phyloP scores from a whole-genome alignment of 1,140 invertebrate species.

The Ganaspis sp. region DNA sequence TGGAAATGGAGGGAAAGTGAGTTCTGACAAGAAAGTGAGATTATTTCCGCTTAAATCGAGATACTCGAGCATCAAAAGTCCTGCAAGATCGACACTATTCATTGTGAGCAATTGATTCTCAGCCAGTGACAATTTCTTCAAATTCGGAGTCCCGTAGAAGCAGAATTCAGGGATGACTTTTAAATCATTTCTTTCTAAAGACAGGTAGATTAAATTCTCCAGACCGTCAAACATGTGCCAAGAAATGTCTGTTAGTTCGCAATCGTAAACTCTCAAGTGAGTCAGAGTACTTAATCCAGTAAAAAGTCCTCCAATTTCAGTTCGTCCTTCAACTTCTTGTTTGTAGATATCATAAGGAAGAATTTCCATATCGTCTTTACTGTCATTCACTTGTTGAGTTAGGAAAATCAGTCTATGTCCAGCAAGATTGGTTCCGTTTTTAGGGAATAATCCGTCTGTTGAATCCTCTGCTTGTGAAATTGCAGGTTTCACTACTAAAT shows the following conservation, averaged over 20 bases:
- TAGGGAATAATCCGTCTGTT: slow-evolving; percentile 41
- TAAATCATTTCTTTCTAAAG: slow-evolving; percentile 80
- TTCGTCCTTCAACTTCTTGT: slow-evolving; percentile 75
- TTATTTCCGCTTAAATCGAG: slow-evolving; percentile 82
- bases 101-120: slow-evolving; percentile 80
- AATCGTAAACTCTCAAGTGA: slow-evolving; percentile 79
- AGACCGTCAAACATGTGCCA: slow-evolving; percentile 85
- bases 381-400: slow-evolving; percentile 63
- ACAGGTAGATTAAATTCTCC: slow-evolving; percentile 78
- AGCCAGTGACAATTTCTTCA: slow-evolving; percentile 80
- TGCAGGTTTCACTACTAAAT: slow-evolving; percentile 66
- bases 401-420: slow-evolving; percentile 70
- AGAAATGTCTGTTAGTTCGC: slow-evolving; percentile 79
- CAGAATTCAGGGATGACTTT: slow-evolving; percentile 82
- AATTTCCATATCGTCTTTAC: slow-evolving; percentile 76
- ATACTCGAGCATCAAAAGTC: slow-evolving; percentile 80
- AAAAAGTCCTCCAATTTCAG: slow-evolving; percentile 72
- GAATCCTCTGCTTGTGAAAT: slow-evolving; percentile 59
- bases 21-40: slow-evolving; percentile 81
- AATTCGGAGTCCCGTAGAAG: slow-evolving; percentile 81
- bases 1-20: slow-evolving; percentile 83
- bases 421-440: slow-evolving; percentile 48
- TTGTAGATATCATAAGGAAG: slow-evolving; percentile 81
- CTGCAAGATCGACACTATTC: slow-evolving; percentile 81
- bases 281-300: slow-evolving; percentile 77